Percentiles rank a stretch among this genome's conserved stretches.
phyloP scores from a whole-genome alignment of 2,797 vertebrate species.

The Brachymystax lenok region DNA sequence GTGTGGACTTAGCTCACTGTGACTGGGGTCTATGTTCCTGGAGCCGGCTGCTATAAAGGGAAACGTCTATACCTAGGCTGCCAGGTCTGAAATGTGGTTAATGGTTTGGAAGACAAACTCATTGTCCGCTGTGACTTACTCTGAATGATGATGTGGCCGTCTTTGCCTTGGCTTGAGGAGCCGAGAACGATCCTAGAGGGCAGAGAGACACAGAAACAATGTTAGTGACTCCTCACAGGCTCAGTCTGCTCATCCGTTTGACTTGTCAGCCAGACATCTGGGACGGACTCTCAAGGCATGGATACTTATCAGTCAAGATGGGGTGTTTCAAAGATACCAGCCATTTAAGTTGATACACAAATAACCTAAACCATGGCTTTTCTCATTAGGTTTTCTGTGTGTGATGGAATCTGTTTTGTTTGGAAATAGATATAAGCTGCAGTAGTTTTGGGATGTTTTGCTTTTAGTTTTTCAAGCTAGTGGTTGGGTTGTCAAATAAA shows the following conservation, averaged over 20 bases:
- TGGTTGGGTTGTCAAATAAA: background rate
- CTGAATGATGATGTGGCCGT: constrained; percentile 48
- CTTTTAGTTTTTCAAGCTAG: background rate
- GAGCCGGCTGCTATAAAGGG: constrained; percentile 48
- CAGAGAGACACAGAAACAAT: background rate
- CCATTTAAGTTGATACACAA: background rate
- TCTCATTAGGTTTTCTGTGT: background rate
- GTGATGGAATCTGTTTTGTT: background rate
- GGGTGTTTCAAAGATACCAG: background rate
- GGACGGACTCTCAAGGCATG: background rate
- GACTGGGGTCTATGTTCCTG: constrained; percentile 38
- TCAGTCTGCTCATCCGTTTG: background rate
- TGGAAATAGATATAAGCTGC: background rate
- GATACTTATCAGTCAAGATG: background rate
- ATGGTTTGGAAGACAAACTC: constrained; percentile 74
- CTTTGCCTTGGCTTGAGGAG: constrained; percentile 25
- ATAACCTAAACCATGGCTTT: background rate
- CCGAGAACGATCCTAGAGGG: background rate
- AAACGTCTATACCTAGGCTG: constrained; percentile 65
- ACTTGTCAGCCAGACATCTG: constrained; percentile 2
- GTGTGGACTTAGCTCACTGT: constrained; percentile 42
- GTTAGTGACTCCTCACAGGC: background rate
- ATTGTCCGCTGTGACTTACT: constrained; percentile 49
- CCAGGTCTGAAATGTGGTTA: constrained; percentile 72
- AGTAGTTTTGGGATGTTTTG: background rate